A percentile compares a stretch with the other conserved stretches of the same genome.
Conservation (phyloP, 92 coral and sea anemone species). For the Phenganax stokvisi region DNA sequence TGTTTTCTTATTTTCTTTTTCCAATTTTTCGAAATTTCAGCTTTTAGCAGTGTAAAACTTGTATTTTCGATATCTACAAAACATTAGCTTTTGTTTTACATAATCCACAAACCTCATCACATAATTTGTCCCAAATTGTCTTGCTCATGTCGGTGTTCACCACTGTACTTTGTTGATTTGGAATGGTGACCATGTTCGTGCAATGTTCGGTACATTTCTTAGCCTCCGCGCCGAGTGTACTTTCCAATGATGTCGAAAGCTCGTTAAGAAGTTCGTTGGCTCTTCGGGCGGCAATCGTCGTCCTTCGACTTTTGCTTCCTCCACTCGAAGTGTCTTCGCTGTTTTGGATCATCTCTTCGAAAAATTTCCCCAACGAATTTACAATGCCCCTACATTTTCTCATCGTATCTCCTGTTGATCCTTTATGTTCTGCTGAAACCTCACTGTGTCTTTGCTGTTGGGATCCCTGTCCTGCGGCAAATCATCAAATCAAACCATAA, state of each 20-base stretch:
- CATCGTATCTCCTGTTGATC: constrained; percentile 12
- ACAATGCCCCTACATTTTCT: constrained; percentile 37
- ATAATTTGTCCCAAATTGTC: constrained; percentile 34
- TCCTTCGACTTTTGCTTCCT: constrained; percentile 25
- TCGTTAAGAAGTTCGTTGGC: constrained; percentile 38
- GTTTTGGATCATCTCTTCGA: constrained; percentile 31
- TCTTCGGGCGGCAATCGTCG: constrained; percentile 40
- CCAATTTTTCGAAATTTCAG: not conserved
- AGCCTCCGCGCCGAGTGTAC: not conserved
- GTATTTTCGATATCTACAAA: no score
- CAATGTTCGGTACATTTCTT: not conserved
- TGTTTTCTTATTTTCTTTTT: not conserved
- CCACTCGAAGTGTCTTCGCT: constrained; percentile 13
- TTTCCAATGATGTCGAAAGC: constrained; percentile 29
- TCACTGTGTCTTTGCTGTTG: not conserved
- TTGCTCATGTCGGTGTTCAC: constrained; percentile 5
- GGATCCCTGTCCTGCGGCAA: no score
- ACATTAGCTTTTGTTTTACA: no score
- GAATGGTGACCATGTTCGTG: not conserved
- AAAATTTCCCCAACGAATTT: constrained; percentile 28
- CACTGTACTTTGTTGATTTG: constrained; percentile 7
- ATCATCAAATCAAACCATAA: no score
- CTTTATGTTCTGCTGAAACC: not conserved
- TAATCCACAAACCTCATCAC: not conserved
- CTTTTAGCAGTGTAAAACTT: no score